Conservation (phyloP, 2,888 invertebrate genomes). For the Diaperis boleti region DNA sequence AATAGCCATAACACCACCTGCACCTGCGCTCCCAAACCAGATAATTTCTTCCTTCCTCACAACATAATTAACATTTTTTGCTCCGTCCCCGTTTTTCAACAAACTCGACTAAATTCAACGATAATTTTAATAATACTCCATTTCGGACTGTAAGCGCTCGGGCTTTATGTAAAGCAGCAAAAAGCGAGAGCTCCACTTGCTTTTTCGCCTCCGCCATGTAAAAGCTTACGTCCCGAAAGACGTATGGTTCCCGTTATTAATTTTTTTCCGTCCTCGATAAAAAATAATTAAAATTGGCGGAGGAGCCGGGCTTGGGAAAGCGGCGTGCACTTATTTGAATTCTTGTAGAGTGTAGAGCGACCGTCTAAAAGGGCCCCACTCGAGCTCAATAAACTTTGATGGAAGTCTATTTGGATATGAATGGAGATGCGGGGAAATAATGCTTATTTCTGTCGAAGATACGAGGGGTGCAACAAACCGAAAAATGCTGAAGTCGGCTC, state of each 20-base stretch:
- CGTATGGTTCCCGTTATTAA: conserved; percentile 20
- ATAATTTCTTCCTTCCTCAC: background rate
- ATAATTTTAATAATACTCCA: conserved; percentile 12
- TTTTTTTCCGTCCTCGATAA: background rate
- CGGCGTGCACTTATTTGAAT: conserved; percentile 3
- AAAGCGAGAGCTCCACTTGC: conserved; percentile 7
- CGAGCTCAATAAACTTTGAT: conserved; percentile 32
- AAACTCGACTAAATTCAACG: conserved; percentile 3
- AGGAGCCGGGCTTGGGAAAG: background rate
- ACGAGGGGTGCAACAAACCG: conserved; percentile 30
- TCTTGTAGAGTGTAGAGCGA: conserved; percentile 13
- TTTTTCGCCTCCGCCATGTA: conserved; percentile 8
- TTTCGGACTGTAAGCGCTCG: conserved; percentile 4
- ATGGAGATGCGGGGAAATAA: conserved; percentile 23
- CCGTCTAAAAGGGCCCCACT: conserved; percentile 7
- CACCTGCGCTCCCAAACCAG: background rate
- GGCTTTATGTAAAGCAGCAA: conserved; percentile 16
- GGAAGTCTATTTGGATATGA: conserved; percentile 30
- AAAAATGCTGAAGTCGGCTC: conserved; percentile 14
- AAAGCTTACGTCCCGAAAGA: conserved; percentile 22
- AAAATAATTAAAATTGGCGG: conserved; percentile 11
- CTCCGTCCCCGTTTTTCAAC: background rate
- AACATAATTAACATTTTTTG: conserved; percentile 1
- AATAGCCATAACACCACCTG: no score
- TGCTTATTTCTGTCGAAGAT: conserved; percentile 14